Conservation (phyloP, 2,797 vertebrate genomes). For the Huso huso region DNA sequence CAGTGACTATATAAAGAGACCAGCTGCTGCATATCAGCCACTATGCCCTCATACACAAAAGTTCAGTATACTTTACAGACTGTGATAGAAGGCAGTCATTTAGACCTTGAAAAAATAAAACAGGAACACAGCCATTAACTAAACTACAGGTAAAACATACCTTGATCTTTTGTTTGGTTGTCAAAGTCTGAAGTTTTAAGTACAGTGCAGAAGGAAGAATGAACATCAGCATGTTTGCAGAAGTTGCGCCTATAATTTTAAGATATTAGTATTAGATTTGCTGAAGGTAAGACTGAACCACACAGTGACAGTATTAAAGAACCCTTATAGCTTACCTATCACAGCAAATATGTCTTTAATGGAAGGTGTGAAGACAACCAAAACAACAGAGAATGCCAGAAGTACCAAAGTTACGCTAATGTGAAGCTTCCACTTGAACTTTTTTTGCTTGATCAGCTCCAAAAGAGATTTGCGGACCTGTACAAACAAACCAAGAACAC, state of each 20-base stretch:
- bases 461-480: slow-evolving; percentile 66
- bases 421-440: slow-evolving; percentile 52
- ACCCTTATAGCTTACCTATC: slow-evolving; percentile 44
- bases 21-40: no score
- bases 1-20: no score
- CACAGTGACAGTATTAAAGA: background rate
- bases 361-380: slow-evolving; percentile 64
- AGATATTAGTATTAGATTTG: background rate
- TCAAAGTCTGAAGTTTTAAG: slow-evolving; percentile 61
- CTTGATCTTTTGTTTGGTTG: background rate
- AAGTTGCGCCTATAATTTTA: slow-evolving; percentile 55
- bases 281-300: background rate
- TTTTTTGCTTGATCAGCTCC: slow-evolving; percentile 58
- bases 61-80: no score
- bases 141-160: background rate
- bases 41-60: no score
- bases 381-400: slow-evolving; percentile 50
- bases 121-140: no score
- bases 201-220: slow-evolving; percentile 64
- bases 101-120: no score
- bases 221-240: slow-evolving; percentile 71
- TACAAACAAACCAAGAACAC: background rate
- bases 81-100: no score
- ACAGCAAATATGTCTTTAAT: slow-evolving; percentile 71
- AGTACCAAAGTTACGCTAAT: slow-evolving; percentile 50